phyloP scores from a whole-genome alignment of 2,888 invertebrate genomes.

The Frankliniella intonsa region DNA sequence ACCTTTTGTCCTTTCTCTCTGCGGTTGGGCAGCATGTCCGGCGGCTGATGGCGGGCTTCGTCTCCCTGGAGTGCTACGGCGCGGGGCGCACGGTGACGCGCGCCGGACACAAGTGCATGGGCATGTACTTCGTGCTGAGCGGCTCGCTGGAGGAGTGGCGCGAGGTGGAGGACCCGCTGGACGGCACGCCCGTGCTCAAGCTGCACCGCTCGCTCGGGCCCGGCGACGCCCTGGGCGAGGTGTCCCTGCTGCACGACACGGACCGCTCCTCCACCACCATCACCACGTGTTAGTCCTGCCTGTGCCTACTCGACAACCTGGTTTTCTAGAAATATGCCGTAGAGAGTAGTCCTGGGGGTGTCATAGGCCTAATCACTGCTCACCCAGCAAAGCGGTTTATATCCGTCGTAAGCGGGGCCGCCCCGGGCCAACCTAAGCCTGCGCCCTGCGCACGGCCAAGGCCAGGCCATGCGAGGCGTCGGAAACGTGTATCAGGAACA shows the following conservation, averaged over 20 bases:
- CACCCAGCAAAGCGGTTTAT: too few species aligned
- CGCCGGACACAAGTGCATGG: constrained; percentile 56
- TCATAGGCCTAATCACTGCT: too few species aligned
- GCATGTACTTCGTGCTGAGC: constrained; percentile 60
- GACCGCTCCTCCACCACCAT: constrained; percentile 58
- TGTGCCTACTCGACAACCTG: too few species aligned
- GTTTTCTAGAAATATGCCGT: too few species aligned
- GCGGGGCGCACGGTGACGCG: constrained; percentile 58
- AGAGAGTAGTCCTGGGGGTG: too few species aligned
- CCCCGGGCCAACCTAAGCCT: too few species aligned
- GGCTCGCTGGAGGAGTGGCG: constrained; percentile 57
- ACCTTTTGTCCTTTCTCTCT: background rate
- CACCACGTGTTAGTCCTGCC: constrained; percentile 53
- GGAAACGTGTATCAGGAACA: too few species aligned
- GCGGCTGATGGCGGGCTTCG: constrained; percentile 56
- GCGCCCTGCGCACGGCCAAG: too few species aligned
- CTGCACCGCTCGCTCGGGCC: constrained; percentile 49
- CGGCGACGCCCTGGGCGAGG: constrained; percentile 64
- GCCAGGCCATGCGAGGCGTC: too few species aligned
- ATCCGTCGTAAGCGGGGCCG: too few species aligned
- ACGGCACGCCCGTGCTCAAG: constrained; percentile 46
- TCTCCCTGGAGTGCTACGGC: constrained; percentile 58
- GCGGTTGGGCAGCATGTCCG: constrained; percentile 52
- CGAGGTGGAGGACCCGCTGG: constrained; percentile 50
- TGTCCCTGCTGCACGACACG: constrained; percentile 58